Evolutionary conservation across 2,113 vertebrate genomes (phyloP), one percentile per base, ranked within the genome.

Genomic region (Eudyptes chrysolophus): DNA sequence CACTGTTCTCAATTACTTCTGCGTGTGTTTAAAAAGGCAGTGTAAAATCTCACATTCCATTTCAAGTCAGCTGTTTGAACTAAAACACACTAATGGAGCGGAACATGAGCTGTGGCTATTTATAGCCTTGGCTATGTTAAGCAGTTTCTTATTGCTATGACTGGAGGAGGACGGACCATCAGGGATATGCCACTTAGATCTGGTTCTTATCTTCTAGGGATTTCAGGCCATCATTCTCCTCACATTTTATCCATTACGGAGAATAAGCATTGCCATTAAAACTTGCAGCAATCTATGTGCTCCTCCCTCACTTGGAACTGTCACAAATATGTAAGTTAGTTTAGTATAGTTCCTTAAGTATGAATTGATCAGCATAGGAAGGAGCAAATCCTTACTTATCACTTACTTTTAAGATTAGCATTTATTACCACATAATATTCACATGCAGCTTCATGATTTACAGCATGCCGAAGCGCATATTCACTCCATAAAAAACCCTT

Each of bases 61-160:
- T 96, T 90, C 72, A 77, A 81, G 54, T 94, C 96, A 95, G 96
- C 95, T 96, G 97, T 97, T 93, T 81, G 46, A 94, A 84, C 81
- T 48, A 95, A 94, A 97, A 95, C 44, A 54, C 2, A 61, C 89
- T 30, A 95, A 78, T 0, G 0, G 87, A 68, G 93, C n/a, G 5
- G 87, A 98, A 96, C 79, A 96, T 6, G 36, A 98, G 94, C 62
- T 34, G 27, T 8, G 54, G 44, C 81, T 97, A 96, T 97, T 95
- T 94, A 97, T 96, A 98, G 79, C 46, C 26, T 16, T 93, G 70
- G 78, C 83, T 96, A 75, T 29, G 51, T 84, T 42, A 72, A 96
- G 95, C 54, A 97, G n/a, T 77, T 89, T 82, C 72, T 92, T 68
- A 44, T 6, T 84, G 70, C 92, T 89, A 0, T n/a, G 34, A 77